These are phyloP conservation scores for Salvator merianae DNA, from an alignment of 2,113 vertebrate genomes.

Conservation along the genomic window DNA sequence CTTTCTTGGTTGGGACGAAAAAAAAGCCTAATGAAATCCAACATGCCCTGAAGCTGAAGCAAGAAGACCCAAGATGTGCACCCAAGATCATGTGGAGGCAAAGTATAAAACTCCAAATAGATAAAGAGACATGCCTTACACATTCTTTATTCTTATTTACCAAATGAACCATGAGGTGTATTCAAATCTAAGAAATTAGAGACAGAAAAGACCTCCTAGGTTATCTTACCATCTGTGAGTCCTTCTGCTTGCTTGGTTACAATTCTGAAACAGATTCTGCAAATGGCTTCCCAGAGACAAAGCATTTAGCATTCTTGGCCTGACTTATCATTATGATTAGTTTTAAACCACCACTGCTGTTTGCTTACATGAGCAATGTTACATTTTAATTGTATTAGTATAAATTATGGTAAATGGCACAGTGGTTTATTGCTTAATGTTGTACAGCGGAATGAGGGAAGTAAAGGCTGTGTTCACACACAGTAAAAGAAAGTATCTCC, in stretches of 20 bases:
- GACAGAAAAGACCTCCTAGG: background rate
- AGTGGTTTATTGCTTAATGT: background rate
- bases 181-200: constrained; percentile 28
- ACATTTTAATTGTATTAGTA: background rate
- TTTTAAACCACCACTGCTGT: background rate
- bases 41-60: background rate
- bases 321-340: background rate
- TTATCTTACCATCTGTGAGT: constrained; percentile 20
- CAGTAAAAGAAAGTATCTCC: no score
- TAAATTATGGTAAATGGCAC: background rate
- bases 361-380: background rate
- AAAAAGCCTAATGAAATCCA: background rate
- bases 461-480: no score
- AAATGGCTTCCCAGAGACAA: background rate
- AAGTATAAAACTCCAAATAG: background rate
- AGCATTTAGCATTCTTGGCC: background rate
- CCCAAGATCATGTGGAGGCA: background rate
- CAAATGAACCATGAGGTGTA: background rate
- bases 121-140: constrained; percentile 12
- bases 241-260: constrained; percentile 19
- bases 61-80: background rate
- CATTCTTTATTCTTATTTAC: background rate
- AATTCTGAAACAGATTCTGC: background rate
- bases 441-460: background rate
- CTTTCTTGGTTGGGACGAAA: no score